Percentiles rank a stretch among this genome's conserved stretches.
phyloP scores from a whole-genome alignment of 2,797 vertebrate genomes.

The Oreochromis grahami region DNA sequence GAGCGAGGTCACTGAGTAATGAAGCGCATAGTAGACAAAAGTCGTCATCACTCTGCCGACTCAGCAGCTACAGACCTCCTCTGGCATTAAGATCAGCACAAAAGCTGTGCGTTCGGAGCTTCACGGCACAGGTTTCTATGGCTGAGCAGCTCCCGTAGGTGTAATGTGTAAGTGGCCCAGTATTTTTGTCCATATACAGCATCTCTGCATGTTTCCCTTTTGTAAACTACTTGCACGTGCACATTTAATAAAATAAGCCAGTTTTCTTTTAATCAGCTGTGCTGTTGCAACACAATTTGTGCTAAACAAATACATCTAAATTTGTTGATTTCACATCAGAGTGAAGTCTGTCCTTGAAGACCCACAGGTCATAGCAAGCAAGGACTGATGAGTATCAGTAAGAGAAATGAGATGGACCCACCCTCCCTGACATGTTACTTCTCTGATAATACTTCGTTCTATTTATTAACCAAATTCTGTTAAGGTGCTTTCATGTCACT shows the following conservation, averaged over 20 bases:
- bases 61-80: neutral
- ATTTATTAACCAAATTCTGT: neutral
- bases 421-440: neutral
- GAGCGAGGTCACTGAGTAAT: neutral
- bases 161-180: rapidly evolving
- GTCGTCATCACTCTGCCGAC: neutral
- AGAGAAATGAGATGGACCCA: neutral
- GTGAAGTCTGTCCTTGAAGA: neutral
- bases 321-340: neutral
- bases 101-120: neutral
- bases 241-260: neutral
- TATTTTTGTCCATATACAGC: rapidly evolving
- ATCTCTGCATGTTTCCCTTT: neutral
- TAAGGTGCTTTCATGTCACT: neutral
- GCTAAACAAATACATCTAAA: neutral
- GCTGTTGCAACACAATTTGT: neutral
- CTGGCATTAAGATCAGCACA: neutral
- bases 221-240: neutral
- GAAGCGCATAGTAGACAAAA: neutral
- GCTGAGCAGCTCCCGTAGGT: neutral
- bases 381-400: neutral
- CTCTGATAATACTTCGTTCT: neutral
- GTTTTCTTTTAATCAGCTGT: neutral
- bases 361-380: neutral
- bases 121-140: neutral